Conservation (phyloP, 2,888 invertebrate species). For the Drosophila trichaetosa region DNA sequence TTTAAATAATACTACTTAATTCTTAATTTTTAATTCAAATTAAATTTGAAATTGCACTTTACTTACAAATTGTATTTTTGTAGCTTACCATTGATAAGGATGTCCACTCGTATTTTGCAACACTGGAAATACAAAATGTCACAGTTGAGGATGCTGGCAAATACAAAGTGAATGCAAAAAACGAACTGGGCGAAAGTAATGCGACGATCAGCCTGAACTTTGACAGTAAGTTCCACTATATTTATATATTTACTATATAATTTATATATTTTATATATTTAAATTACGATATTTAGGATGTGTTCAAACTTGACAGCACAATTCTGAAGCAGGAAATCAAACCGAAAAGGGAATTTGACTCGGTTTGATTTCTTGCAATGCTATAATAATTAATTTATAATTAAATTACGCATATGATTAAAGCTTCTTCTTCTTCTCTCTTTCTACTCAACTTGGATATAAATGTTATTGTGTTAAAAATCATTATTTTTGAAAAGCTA, state of each 20-base stretch:
- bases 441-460: not conserved
- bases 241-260: not conserved
- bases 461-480: not conserved
- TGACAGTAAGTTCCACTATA: conserved; percentile 94
- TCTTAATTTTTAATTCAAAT: not conserved
- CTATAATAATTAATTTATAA: not conserved
- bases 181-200: conserved; percentile 98
- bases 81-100: conserved; percentile 95
- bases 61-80: conserved; percentile 51
- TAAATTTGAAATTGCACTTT: not conserved
- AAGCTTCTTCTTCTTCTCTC: not conserved
- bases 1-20: too few relatives aligned
- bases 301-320: not conserved
- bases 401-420: not conserved
- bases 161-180: conserved; percentile 98
- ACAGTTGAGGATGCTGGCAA: conserved; percentile 99
- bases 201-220: conserved; percentile 98
- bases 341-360: not conserved
- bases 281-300: not conserved
- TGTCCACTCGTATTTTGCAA: conserved; percentile 96
- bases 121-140: conserved; percentile 96
- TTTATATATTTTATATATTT: not conserved
- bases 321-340: not conserved
- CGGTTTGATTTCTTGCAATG: not conserved
- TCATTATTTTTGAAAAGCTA: not conserved